Percentiles rank a stretch among this genome's conserved stretches.
Evolutionary conservation across 2,113 vertebrate species (phyloP).

Genomic region (Loxodonta africana): DNA sequence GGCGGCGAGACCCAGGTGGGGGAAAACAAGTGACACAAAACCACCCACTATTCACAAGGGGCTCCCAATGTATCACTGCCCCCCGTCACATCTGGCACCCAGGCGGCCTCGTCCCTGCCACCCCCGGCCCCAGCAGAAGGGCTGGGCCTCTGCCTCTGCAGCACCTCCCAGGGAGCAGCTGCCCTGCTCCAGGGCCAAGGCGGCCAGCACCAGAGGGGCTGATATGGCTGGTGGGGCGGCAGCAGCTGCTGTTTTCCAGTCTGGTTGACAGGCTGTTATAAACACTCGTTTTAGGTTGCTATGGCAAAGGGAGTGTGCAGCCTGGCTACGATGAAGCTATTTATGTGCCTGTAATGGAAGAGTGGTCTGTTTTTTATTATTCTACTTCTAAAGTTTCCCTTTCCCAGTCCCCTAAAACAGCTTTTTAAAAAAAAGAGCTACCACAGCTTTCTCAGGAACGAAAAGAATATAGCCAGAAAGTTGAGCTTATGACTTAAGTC

Average conservation of each 20-base stretch:
- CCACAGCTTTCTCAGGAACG: constrained; percentile 58
- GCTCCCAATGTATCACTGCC: neutral
- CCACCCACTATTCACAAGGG: neutral
- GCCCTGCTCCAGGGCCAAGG: neutral
- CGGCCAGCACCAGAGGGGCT: neutral
- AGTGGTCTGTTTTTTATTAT: constrained; percentile 80
- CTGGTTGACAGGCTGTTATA: constrained; percentile 64
- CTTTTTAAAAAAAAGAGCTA: neutral
- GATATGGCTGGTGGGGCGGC: neutral
- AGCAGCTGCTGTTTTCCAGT: constrained; percentile 80
- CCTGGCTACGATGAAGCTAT: constrained; percentile 74
- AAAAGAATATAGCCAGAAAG: constrained; percentile 20
- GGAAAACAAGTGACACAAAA: no score
- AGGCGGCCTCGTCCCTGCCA: neutral
- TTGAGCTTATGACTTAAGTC: neutral
- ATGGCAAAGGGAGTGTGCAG: constrained; percentile 86
- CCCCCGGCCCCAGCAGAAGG: neutral
- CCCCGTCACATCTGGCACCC: neutral
- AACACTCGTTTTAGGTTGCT: constrained; percentile 84
- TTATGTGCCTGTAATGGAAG: constrained; percentile 81
- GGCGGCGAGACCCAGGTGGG: neutral
- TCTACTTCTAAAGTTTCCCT: constrained; percentile 80
- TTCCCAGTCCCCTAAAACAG: constrained; percentile 70
- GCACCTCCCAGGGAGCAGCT: neutral
- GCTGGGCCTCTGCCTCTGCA: neutral